Base-by-base conservation (phyloP, 2,797 vertebrate genomes). In the Sorex maritimensis region DNA sequence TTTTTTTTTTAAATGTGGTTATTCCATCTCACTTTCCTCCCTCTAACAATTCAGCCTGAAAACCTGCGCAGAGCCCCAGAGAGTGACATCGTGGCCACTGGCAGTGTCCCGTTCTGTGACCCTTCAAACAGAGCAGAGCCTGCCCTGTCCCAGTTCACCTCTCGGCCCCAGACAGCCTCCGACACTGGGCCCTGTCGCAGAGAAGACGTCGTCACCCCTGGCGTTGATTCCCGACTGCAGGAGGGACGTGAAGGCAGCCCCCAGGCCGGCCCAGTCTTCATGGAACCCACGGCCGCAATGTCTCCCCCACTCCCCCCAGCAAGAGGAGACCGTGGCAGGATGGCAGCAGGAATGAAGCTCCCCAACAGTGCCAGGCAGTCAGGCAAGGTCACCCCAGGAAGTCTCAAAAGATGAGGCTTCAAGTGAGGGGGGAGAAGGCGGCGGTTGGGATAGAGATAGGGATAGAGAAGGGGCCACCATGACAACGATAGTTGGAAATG, bases 111-210 rank as follows among this genome's bases (percentile, higher is more conserved):
- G 58, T 52, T 52, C 49, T 1, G 19, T 30, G 67, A 0, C 34
- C 63, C 65, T 19, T 30, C 26, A 3, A 7, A 7, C 1, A 46
- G 6, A 52, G 44, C 19, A 0, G 0, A 0, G 0, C 4, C 19
- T 2, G 14, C 88, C 58, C 86, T 5, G 26, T 26, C 58, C 79
- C 73, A 1, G 41, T 15, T 91, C 75, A 81, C 86, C 91, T 52
- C 74, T 6, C 4, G 10, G 78, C 34, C 75, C 68, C 28, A 44
- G 38, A 90, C 21, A 44, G 41, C 38, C 65, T 86, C 65, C 1
- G 1, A 49, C 17, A 1, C 67, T 1, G 2, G n/a, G 58, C 58
- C 79, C 78, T 46, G 3, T 49, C 73, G 10, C 4, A 4, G 61
- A 67, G 28, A 44, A 30, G 9, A 88, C 24, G 46, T 85, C 0